phyloP scores from a whole-genome alignment of 2,797 vertebrate species.

The Kryptolebias ocellatus region DNA sequence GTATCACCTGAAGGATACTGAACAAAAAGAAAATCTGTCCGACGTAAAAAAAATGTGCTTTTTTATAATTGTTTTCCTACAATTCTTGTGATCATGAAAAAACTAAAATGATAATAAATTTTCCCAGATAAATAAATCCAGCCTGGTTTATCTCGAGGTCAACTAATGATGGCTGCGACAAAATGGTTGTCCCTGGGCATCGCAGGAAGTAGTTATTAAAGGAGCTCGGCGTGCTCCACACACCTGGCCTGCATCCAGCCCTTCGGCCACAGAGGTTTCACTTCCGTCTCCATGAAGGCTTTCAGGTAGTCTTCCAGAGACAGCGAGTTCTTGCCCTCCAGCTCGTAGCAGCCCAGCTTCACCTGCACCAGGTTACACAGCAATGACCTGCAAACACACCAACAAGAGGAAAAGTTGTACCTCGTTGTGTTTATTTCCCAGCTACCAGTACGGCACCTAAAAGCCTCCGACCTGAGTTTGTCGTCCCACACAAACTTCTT shows the following conservation, averaged over 20 bases:
- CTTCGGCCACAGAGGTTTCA: constrained; percentile 97
- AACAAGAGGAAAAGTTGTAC: neutral
- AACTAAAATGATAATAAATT: too few species aligned
- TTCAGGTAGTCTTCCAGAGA: constrained; percentile 96
- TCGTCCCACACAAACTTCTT: constrained; percentile 98
- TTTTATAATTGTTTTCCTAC: too few species aligned
- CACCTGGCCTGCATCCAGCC: constrained; percentile 99
- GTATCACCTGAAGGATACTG: too few species aligned
- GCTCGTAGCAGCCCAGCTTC: constrained; percentile 94
- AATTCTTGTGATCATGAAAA: too few species aligned
- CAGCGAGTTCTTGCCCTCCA: constrained; percentile 91
- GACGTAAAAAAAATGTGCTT: too few species aligned
- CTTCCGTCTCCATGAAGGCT: constrained; percentile 94
- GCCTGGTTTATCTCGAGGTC: too few species aligned
- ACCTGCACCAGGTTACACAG: constrained; percentile 95
- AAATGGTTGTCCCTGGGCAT: too few species aligned
- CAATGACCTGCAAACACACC: constrained; percentile 79
- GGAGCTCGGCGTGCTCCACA: constrained; percentile 3
- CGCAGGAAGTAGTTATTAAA: neutral
- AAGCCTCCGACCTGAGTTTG: constrained; percentile 87
- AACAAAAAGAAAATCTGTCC: too few species aligned
- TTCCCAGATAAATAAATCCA: too few species aligned
- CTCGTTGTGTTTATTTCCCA: neutral
- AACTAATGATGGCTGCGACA: too few species aligned
- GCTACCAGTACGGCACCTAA: neutral